A percentile compares a stretch with the other conserved stretches of the same genome.
phyloP scores from a whole-genome alignment of 1,140 invertebrate genomes.

The Pemphigus obesinymphae region DNA sequence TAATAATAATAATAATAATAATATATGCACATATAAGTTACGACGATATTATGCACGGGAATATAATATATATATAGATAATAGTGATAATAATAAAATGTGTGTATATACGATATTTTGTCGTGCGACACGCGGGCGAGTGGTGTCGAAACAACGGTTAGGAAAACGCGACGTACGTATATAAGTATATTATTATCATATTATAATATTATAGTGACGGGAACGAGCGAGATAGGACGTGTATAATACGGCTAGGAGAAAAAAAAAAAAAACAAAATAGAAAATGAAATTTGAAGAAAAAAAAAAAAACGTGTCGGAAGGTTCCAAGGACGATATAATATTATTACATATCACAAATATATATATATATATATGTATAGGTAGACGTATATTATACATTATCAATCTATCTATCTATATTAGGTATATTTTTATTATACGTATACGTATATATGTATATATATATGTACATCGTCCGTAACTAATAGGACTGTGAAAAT shows the following conservation, averaged over 20 bases:
- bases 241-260: background rate
- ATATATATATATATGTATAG: background rate
- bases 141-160: background rate
- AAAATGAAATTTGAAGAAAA: no score
- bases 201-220: background rate
- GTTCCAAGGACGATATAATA: constrained; percentile 16
- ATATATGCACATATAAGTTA: background rate
- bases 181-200: no score
- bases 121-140: background rate
- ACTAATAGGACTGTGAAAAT: constrained; percentile 39
- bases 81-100: no score
- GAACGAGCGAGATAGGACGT: background rate
- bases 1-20: background rate
- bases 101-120: no score
- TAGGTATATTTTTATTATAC: background rate
- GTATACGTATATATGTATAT: background rate
- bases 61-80: no score
- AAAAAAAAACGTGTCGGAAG: background rate
- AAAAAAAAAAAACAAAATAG: background rate
- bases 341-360: background rate
- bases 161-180: no score
- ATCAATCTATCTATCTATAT: no score
- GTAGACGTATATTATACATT: background rate
- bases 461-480: background rate
- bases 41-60: background rate